Evolutionary conservation across 2,113 vertebrate species (phyloP), one percentile per base, ranked within the genome.

Genomic region (Amblyornis subalaris): DNA sequence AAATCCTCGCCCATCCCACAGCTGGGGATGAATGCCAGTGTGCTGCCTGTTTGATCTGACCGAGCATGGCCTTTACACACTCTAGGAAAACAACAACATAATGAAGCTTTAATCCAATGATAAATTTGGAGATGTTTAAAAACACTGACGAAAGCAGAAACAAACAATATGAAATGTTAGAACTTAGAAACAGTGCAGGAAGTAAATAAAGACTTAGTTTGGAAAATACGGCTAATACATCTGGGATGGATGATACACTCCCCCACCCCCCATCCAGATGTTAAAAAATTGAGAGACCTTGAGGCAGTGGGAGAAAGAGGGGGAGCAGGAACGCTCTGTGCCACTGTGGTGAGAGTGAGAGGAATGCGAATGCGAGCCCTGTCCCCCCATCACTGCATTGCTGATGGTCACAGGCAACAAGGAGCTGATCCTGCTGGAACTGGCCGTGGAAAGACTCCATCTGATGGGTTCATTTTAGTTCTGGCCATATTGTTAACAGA

Each of bases 321-420:
- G 17, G 0, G 3, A 94, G 62, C 54, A 78, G 84, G 42, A 94
- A 54, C 2, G 5, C 0, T 12, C 31, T 4, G 20, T 84, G 75
- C 44, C 75, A 64, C 25, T 9, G 69, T 11, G 7, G 58, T 0
- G 2, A 38, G 53, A 88, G 33, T 9, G 24, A 90, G 55, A 57
- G 13, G 78, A 87, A 70, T 50, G 53, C 0, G 1, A 57, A 50
- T 19, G n/a, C 0, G 4, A 85, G 33, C 23, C 36, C 45, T 0
- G 3, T 78, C 17, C 28, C 19, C 21, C 1, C 31, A 26, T 31
- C 0, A 0, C 38, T 42, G n/a, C 1, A 1, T 1, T 7, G n/a
- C 50, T 50, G 15, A 28, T 44, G 50, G 61, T 62, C 58, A 48
- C 9, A 31, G 77, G 54, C 9, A 7, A 47, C 47, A 69, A 83